Evolutionary conservation across 2,797 vertebrate genomes (phyloP).

Genomic region (Amniataba percoides): DNA sequence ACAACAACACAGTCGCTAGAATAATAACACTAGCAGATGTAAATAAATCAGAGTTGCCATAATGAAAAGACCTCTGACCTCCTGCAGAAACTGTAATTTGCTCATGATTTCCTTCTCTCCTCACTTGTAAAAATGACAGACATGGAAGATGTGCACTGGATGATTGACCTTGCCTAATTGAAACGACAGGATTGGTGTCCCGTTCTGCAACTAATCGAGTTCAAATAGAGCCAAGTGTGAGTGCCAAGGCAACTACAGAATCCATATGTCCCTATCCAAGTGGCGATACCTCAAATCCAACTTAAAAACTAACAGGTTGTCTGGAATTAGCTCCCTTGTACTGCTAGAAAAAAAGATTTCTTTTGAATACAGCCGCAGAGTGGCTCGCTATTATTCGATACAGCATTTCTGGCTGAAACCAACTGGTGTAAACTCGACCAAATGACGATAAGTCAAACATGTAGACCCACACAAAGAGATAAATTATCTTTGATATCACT

Average conservation of each 20-base stretch:
- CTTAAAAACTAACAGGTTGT: conserved; percentile 5
- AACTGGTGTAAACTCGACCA: neutral
- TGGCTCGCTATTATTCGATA: conserved; percentile 1
- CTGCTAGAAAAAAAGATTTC: neutral
- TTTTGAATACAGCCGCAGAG: neutral
- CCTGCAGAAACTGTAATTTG: conserved; percentile 17
- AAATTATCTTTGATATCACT: conserved; percentile 29
- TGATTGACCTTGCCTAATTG: conserved; percentile 1
- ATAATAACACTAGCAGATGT: conserved; percentile 8
- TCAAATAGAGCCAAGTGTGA: conserved; percentile 23
- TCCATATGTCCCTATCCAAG: conserved; percentile 14
- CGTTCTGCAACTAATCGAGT: conserved; percentile 23
- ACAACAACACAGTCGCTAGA: neutral
- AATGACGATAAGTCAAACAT: conserved; percentile 5
- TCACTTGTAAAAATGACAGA: conserved; percentile 8
- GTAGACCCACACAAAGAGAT: conserved; percentile 24
- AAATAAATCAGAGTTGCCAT: conserved; percentile 1
- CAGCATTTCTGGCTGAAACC: conserved; percentile 11
- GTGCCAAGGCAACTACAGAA: conserved; percentile 36
- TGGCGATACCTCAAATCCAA: conserved; percentile 18
- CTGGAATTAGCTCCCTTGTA: neutral
- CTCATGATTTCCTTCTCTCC: conserved; percentile 23
- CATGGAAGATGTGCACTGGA: neutral
- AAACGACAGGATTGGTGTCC: conserved; percentile 13
- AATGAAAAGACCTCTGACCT: conserved; percentile 15